phyloP scores from a whole-genome alignment of 2,888 invertebrate species.

The Chirona hameri region DNA sequence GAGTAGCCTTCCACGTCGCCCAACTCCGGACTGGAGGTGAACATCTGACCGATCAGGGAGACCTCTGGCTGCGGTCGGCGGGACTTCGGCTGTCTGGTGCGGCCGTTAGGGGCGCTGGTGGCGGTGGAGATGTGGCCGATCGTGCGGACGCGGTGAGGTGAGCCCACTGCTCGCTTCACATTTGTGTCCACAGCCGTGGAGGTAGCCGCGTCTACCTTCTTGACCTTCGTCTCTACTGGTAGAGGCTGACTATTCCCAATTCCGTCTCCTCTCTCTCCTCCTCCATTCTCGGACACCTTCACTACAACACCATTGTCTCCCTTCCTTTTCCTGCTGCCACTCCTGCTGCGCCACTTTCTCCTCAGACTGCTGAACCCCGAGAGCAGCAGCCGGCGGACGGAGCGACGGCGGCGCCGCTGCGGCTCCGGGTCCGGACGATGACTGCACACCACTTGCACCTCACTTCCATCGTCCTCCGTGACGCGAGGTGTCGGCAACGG shows the following conservation, averaged over 20 bases:
- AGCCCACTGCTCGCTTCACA: not conserved
- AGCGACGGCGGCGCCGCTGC: not conserved
- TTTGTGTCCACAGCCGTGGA: not conserved
- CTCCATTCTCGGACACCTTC: not conserved
- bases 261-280: not conserved
- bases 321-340: not conserved
- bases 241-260: too few relatives aligned
- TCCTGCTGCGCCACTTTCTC: not conserved
- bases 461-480: not conserved
- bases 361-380: not conserved
- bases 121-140: not conserved
- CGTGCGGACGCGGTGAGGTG: not conserved
- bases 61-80: conserved; percentile 30
- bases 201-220: not conserved
- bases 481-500: not conserved
- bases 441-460: not conserved
- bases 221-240: not conserved
- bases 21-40: conserved; percentile 38
- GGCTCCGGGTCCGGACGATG: not conserved
- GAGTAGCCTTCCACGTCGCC: conserved; percentile 32
- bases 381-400: not conserved
- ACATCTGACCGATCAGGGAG: conserved; percentile 40
- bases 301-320: too few relatives aligned
- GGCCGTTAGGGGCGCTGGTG: not conserved
- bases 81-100: not conserved